These are phyloP conservation scores for Struthio camelus DNA, from an alignment of 2,113 vertebrate genomes.

Conservation along the genomic window DNA sequence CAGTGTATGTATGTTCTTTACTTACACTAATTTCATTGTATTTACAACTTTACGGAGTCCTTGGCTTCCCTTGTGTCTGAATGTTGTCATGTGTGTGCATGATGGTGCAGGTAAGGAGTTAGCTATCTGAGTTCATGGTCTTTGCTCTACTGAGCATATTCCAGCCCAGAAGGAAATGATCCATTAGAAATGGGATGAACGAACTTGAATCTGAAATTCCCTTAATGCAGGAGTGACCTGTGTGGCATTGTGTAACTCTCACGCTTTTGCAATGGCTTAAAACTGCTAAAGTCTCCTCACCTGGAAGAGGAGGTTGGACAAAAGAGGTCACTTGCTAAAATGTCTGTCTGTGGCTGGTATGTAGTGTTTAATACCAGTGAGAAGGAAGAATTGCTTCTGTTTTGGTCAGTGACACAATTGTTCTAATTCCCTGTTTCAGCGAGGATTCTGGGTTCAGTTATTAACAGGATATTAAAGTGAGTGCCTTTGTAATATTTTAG, in stretches of 20 bases:
- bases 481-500: background rate
- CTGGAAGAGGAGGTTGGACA: background rate
- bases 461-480: background rate
- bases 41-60: background rate
- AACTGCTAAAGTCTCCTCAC: background rate
- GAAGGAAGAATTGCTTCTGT: background rate
- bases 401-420: background rate
- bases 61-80: background rate
- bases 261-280: background rate
- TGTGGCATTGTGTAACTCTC: background rate
- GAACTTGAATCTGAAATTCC: background rate
- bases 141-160: background rate
- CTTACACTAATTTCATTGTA: background rate
- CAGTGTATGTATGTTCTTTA: background rate
- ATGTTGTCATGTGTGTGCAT: rapidly evolving
- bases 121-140: rapidly evolving
- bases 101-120: background rate
- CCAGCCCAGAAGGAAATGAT: background rate
- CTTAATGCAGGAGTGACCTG: background rate
- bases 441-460: background rate
- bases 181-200: background rate
- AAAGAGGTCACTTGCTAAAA: background rate
- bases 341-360: background rate
- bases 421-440: background rate
- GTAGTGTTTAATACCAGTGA: background rate